Evolutionary conservation across 2,888 invertebrate genomes (phyloP).

Genomic region (Volucella bombylans): DNA sequence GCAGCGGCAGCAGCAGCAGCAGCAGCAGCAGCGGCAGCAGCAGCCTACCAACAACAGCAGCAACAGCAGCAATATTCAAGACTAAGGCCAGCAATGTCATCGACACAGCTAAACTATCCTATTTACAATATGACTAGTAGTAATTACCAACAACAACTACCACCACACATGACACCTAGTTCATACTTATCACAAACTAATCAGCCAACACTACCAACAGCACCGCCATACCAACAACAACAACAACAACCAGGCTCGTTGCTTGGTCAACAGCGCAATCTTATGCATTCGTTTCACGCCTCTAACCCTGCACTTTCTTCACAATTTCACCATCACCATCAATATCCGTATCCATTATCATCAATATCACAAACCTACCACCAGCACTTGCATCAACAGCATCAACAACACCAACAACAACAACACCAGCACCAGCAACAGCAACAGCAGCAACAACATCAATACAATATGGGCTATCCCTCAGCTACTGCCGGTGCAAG

Average conservation of each 20-base stretch:
- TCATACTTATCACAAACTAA: constrained; percentile 73
- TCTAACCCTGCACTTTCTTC: constrained; percentile 81
- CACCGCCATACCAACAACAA: constrained; percentile 76
- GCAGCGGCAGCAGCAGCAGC: constrained; percentile 74
- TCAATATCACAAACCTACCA: constrained; percentile 73
- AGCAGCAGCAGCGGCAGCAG: constrained; percentile 64
- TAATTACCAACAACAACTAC: constrained; percentile 77
- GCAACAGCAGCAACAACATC: constrained; percentile 66
- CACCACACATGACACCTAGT: constrained; percentile 67
- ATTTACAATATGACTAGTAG: constrained; percentile 77
- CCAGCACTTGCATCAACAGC: constrained; percentile 76
- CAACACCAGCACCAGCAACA: constrained; percentile 75
- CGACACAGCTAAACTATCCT: constrained; percentile 80
- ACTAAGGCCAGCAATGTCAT: constrained; percentile 81
- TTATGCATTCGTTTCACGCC: constrained; percentile 81
- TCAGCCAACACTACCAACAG: constrained; percentile 80
- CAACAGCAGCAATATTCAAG: constrained; percentile 75
- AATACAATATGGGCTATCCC: constrained; percentile 45
- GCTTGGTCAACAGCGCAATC: constrained; percentile 79
- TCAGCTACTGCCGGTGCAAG: constrained; percentile 69
- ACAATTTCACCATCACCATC: constrained; percentile 78
- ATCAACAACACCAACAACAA: constrained; percentile 75
- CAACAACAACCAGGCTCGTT: constrained; percentile 49
- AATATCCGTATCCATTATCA: constrained; percentile 72
- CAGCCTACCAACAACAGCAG: constrained; percentile 70